These are phyloP conservation scores for Rhynchophorus ferrugineus DNA, from an alignment of 1,140 invertebrate species.

Conservation along the genomic window DNA sequence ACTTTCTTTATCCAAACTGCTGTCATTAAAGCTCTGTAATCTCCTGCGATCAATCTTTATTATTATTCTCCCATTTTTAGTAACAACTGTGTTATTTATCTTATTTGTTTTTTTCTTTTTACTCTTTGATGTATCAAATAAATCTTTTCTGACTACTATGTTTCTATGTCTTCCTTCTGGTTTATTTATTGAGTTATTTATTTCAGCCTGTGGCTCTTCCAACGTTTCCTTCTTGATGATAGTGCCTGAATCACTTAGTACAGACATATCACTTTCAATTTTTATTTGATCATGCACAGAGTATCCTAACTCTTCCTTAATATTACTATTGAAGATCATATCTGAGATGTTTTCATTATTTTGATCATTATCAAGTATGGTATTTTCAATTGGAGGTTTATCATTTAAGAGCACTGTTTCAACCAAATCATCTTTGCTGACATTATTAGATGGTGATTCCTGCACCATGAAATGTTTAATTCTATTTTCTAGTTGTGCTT, in stretches of 20 bases:
- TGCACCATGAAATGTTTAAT: conserved; percentile 14
- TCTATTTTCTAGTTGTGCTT: conserved; percentile 10
- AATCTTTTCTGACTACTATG: conserved; percentile 13
- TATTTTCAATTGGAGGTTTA: conserved; percentile 4
- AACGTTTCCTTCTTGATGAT: neutral
- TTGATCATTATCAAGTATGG: neutral
- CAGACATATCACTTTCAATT: neutral
- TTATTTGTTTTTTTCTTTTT: neutral
- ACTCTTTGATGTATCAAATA: conserved; percentile 3
- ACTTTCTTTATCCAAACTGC: neutral
- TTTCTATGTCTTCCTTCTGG: neutral
- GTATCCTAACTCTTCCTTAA: neutral
- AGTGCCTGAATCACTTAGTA: neutral
- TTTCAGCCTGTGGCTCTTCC: no score
- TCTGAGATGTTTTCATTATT: no score
- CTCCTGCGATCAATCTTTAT: conserved; percentile 11
- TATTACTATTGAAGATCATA: no score
- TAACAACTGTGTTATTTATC: conserved; percentile 9
- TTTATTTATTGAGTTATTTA: neutral
- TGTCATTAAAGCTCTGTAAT: conserved; percentile 3
- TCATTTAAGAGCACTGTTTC: neutral
- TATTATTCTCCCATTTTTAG: conserved; percentile 11
- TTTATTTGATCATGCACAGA: no score
- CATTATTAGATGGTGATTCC: neutral
- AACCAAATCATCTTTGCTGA: neutral